Evolutionary conservation across 2,113 vertebrate genomes (phyloP), one percentile per base, ranked within the genome.

Genomic region (Callionymus lyra): DNA sequence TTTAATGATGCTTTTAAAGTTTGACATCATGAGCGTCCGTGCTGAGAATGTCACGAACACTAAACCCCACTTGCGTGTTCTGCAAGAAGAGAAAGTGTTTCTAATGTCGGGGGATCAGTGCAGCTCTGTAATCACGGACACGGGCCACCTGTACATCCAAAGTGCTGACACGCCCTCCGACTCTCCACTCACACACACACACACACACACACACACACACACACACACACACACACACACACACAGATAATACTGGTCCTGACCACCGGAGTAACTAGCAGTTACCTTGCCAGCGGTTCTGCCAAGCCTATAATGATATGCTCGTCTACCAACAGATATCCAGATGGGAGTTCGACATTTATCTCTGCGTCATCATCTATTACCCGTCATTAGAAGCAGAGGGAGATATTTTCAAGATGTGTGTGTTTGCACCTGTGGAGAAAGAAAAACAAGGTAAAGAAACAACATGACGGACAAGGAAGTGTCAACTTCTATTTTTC

Each of bases 301-400:
- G 61, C 59, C 50, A 37, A 68, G 63, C 65, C 77, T 73, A 60
- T 79, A 83, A 84, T 82, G 40, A 77, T 47, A 50, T 64, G 38
- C 63, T 44, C 45, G 33, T 53, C 68, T 27, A 62, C 44, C 53
- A 35, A 58, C 56, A 47, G 9, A 12, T 9, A 17, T 57, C 54
- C 73, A 75, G 64, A 69, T 73, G 70, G 56, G 57, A 68, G 57
- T 54, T 48, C 18, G 60, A 47, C 36, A 4, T 44, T 65, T 72
- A 77, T 70, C 34, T 38, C 60, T 44, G 56, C 38, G 41, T 77
- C 68, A 74, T 76, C 74, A 57, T 64, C 42, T 39, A 60, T 72
- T 65, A 77, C 79, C 66, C 52, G 38, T 19, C 77, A 55, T 76
- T 81, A 79, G 76, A 63, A 45, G 13, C 16, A 32, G 54, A 58